Percentiles rank a stretch among this genome's conserved stretches.
These are phyloP conservation scores for Cephus spinipes DNA, from an alignment of 2,888 invertebrate genomes.

Conservation along the genomic window DNA sequence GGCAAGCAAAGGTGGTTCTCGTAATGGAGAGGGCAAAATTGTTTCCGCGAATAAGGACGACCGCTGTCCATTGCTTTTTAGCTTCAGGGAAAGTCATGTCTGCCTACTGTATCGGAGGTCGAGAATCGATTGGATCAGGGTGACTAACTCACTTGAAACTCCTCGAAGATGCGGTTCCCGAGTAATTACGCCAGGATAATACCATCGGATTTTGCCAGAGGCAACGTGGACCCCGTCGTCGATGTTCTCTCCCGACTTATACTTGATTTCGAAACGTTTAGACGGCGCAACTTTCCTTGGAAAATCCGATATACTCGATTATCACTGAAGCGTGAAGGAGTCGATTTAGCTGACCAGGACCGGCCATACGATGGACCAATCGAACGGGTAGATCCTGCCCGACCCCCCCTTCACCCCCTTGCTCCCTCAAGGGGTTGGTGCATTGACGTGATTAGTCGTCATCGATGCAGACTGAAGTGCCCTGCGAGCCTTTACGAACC, in stretches of 20 bases:
- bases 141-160: not conserved
- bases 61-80: not conserved
- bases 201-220: not conserved
- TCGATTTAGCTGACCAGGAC: not conserved
- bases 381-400: not conserved
- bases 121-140: not conserved
- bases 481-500: not conserved
- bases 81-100: not conserved
- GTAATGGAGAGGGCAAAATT: constrained; percentile 42
- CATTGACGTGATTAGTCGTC: not conserved
- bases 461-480: not conserved
- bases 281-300: not conserved
- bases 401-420: too few species aligned
- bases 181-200: constrained; percentile 1
- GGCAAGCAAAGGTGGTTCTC: constrained; percentile 34
- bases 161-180: not conserved
- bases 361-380: not conserved
- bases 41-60: constrained; percentile 32
- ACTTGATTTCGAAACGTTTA: not conserved
- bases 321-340: not conserved
- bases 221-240: not conserved
- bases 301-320: not conserved
- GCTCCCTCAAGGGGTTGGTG: not conserved
- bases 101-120: not conserved
- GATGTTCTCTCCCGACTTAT: not conserved